Percentiles rank a stretch among this genome's conserved stretches.
phyloP scores from a whole-genome alignment of 2,797 vertebrate species.

The Darevskia mixta region DNA sequence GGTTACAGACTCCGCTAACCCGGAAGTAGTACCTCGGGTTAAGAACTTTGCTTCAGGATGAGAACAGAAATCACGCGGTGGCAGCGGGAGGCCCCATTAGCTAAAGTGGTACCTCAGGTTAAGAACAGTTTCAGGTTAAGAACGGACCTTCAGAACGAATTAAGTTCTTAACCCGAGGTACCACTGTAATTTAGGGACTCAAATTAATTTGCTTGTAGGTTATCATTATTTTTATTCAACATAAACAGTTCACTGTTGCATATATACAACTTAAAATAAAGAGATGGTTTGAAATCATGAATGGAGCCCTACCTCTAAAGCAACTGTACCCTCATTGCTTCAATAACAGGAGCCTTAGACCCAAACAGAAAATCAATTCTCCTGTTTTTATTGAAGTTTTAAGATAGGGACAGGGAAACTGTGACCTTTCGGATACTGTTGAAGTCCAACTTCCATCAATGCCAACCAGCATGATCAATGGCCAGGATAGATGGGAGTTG shows the following conservation, averaged over 20 bases:
- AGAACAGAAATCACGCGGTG: too few relatives aligned
- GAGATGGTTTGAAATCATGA: background rate
- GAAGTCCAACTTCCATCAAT: background rate
- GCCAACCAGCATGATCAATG: background rate
- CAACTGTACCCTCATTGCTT: background rate
- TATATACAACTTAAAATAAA: background rate
- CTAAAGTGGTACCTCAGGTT: too few relatives aligned
- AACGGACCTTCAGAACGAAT: too few relatives aligned
- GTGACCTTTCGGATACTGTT: too few relatives aligned
- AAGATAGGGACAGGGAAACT: constrained; percentile 35
- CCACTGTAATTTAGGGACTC: background rate
- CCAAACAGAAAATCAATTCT: constrained; percentile 16
- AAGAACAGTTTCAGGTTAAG: too few relatives aligned
- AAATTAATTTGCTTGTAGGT: background rate
- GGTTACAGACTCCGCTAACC: too few relatives aligned
- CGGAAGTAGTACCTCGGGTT: too few relatives aligned
- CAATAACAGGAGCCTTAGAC: background rate
- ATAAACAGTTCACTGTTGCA: background rate
- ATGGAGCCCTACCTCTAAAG: background rate
- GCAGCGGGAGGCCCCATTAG: too few relatives aligned
- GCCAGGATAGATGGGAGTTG: background rate
- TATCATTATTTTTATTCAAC: background rate
- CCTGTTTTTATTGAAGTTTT: constrained; percentile 61
- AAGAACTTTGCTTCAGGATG: too few relatives aligned
- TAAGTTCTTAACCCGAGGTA: too few relatives aligned